Base-by-base conservation (phyloP, 2,888 invertebrate species). In the Stenurella melanura region DNA sequence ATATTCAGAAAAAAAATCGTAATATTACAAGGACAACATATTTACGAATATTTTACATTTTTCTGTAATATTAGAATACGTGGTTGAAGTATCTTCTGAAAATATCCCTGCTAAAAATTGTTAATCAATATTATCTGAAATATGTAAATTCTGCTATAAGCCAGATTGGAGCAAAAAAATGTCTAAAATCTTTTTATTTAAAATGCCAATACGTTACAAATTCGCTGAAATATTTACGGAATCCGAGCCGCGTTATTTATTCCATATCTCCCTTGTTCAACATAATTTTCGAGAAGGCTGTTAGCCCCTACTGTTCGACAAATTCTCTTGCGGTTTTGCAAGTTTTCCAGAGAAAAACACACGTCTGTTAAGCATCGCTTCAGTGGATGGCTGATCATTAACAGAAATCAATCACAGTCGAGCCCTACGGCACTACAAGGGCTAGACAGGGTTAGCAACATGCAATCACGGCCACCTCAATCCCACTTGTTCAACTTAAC, bases 341-440 rank as follows among this genome's bases (percentile, higher is more conserved):
- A 67, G 67, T 54, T 54, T 67, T 54, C 67, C 67, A 19, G 54
- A 19, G 70, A 70, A 70, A 70, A 70, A 70, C 70, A 70, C 70
- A 70, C 70, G 70, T 70, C 70, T 70, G 67, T 75, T 71, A 66
- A 38, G 66, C 68, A 68, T 63, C 69, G 70, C 70, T 64, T 50
- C 61, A 56, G 68, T 74, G 69, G 70, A 77, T 34, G 69, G 67
- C 68, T 68, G 77, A 77, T 79, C 79, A 77, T 79, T 78, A 79
- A 72, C 77, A 79, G 76, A 76, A 79, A 79, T 79, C 79, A 79
- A 79, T 79, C 79, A 77, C 77, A 42, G 72, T 57, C 71, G 66
- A 56, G 69, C 56, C 77, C 64, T 17, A 34, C 50, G 73, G 76
- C 75, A 10, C 58, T 58, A 64, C 70, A 67, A 67, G 72, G 70